A percentile compares a stretch with the other conserved stretches of the same genome.
Conservation (phyloP, 2,113 vertebrate genomes). For the Holacanthus passer region DNA sequence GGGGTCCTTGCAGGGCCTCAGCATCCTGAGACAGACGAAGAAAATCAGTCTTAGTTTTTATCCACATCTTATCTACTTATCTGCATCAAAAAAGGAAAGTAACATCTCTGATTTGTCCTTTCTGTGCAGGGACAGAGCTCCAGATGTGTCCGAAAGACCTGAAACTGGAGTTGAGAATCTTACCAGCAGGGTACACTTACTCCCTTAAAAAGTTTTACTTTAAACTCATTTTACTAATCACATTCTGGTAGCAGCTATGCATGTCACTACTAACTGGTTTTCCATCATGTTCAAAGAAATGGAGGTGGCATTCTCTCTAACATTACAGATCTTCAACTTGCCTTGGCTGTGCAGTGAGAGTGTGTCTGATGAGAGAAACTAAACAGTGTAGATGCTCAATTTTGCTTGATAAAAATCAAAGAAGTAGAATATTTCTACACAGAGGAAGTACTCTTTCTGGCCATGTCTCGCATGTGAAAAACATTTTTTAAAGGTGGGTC, state of each 20-base stretch:
- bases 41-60: background rate
- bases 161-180: background rate
- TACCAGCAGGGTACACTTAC: background rate
- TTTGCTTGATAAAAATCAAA: background rate
- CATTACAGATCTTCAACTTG: background rate
- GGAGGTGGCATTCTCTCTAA: background rate
- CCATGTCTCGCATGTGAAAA: background rate
- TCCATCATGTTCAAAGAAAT: background rate
- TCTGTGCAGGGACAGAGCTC: background rate
- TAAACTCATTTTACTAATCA: background rate
- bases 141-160: background rate
- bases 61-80: background rate
- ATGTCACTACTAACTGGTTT: background rate
- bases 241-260: background rate
- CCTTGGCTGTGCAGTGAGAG: too few species aligned
- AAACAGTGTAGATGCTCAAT: background rate
- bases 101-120: background rate
- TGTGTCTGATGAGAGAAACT: background rate
- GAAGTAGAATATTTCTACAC: background rate
- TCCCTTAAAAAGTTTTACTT: background rate
- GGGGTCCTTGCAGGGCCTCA: conserved; percentile 86
- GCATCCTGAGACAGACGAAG: conserved; percentile 85
- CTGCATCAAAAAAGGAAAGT: background rate
- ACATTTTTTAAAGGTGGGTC: background rate
- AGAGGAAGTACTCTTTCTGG: background rate